Evolutionary conservation across 2,797 vertebrate species (phyloP).

Genomic region (Molossus molossus): DNA sequence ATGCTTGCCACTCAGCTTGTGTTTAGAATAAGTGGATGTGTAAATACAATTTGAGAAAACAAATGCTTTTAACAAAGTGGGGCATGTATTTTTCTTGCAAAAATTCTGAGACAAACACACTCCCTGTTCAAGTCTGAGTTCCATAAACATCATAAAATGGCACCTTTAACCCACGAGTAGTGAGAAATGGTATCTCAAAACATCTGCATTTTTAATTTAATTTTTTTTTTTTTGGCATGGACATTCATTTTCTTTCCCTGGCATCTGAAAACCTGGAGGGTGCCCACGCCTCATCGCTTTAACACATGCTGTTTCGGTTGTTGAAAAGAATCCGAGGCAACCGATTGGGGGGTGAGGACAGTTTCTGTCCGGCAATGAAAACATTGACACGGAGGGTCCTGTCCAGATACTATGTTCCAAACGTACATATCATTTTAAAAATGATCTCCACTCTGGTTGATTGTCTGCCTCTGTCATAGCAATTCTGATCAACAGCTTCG

Average conservation of each 20-base stretch:
- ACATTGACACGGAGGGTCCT: not conserved
- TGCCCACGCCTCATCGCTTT: constrained; percentile 59
- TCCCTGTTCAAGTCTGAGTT: constrained; percentile 4
- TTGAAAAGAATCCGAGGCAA: constrained; percentile 66
- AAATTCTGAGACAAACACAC: not conserved
- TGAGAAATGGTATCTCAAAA: not conserved
- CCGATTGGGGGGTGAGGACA: not conserved
- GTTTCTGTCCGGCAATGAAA: constrained; percentile 58
- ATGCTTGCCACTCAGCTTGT: not conserved
- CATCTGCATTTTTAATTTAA: constrained; percentile 23
- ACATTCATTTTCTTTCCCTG: constrained; percentile 71
- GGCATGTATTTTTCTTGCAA: not conserved
- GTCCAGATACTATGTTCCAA: not conserved
- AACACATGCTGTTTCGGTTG: constrained; percentile 71
- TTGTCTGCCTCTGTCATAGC: not conserved
- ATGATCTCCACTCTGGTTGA: not conserved
- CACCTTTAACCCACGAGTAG: not conserved
- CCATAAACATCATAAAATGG: not conserved
- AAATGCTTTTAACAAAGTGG: constrained; percentile 29
- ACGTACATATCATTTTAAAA: not conserved
- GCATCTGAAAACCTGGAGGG: constrained; percentile 64
- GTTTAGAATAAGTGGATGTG: not conserved
- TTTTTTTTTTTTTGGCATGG: constrained; percentile 27
- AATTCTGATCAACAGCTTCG: not conserved
- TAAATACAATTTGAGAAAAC: not conserved